A percentile compares a stretch with the other conserved stretches of the same genome.
phyloP scores from a whole-genome alignment of 2,888 invertebrate species.

The Furcula furcula region DNA sequence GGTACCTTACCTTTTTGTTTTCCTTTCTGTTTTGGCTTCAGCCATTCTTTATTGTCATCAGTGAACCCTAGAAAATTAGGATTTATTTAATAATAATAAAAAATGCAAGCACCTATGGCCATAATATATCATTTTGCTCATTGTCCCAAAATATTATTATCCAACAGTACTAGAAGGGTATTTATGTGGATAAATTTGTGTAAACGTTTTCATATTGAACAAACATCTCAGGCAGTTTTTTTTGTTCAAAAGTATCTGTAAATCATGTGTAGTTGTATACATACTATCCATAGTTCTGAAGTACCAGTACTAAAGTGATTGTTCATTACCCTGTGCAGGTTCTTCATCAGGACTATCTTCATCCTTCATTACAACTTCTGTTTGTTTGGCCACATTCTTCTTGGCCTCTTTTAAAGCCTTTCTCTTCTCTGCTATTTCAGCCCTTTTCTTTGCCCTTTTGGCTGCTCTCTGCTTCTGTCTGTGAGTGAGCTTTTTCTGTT shows the following conservation, averaged over 20 bases:
- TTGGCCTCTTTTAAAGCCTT: conserved; percentile 66
- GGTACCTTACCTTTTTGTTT: conserved; percentile 45
- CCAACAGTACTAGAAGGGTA: no score
- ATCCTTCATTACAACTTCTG: conserved; percentile 36
- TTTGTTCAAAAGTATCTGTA: no score
- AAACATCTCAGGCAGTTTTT: no score
- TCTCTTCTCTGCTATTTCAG: conserved; percentile 64
- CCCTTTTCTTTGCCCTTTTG: conserved; percentile 81
- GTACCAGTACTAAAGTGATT: no score
- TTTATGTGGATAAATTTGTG: no score
- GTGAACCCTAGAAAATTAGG: conserved; percentile 79
- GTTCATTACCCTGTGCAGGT: conserved; percentile 52
- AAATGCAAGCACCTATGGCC: no score
- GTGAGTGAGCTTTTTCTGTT: conserved; percentile 83
- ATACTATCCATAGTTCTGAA: no score
- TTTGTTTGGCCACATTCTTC: conserved; percentile 61
- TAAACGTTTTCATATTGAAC: no score
- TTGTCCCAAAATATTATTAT: no score
- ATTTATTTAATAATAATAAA: no score
- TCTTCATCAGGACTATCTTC: conserved; percentile 49
- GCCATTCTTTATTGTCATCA: conserved; percentile 88
- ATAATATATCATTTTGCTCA: no score
- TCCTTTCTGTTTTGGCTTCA: conserved; percentile 82
- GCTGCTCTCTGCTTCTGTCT: conserved; percentile 86
- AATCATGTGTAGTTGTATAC: no score